Conservation (phyloP, 2,113 vertebrate species). For the Cyanoramphus novaezelandiae region DNA sequence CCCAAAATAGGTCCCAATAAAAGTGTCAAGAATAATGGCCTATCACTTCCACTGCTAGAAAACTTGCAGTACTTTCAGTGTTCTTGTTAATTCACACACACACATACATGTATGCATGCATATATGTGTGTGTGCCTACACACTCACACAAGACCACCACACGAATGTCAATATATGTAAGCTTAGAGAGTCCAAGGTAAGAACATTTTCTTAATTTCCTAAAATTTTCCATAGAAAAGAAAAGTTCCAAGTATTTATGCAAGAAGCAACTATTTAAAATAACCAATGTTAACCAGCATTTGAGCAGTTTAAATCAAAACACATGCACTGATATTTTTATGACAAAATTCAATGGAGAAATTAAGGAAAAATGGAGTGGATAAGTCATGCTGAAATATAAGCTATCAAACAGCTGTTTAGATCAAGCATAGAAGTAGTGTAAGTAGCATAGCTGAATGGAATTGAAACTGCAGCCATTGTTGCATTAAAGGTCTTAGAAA, state of each 20-base stretch:
- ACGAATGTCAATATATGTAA: background rate
- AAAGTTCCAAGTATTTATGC: background rate
- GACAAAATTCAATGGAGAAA: background rate
- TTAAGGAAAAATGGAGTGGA: background rate
- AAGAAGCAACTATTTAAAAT: background rate
- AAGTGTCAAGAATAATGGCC: slow-evolving; percentile 49
- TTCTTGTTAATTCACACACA: background rate
- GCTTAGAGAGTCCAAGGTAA: background rate
- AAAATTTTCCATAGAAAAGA: background rate
- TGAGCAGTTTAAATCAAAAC: slow-evolving; percentile 14
- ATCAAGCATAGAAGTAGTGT: background rate
- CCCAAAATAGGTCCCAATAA: slow-evolving; percentile 46
- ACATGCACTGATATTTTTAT: background rate
- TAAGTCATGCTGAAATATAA: background rate
- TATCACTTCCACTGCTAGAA: slow-evolving; percentile 33
- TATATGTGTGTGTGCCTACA: accelerated
- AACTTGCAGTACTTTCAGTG: background rate
- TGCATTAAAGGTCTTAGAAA: background rate
- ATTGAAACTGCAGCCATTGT: background rate
- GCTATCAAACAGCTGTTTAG: background rate
- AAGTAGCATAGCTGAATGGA: background rate
- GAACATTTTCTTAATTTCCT: background rate
- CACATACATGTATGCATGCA: too few species aligned
- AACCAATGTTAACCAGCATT: background rate
- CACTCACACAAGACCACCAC: background rate